phyloP scores from a whole-genome alignment of 2,797 vertebrate species.

The Mormyrus proboscirostris region DNA sequence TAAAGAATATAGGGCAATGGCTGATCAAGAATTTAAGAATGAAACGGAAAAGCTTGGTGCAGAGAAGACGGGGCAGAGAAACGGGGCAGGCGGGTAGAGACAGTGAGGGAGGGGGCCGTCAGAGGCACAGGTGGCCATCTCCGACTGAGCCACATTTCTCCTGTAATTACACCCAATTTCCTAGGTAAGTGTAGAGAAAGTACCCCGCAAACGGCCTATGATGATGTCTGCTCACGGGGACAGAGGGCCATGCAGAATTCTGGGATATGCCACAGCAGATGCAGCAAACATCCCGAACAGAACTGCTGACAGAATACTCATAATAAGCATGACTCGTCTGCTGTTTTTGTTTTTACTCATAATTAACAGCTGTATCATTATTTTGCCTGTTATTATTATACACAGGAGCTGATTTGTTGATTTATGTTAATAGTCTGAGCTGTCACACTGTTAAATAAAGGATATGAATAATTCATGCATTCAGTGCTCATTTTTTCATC shows the following conservation, averaged over 20 bases:
- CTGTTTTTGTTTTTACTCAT: background rate
- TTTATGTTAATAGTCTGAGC: background rate
- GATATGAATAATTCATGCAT: conserved; percentile 1
- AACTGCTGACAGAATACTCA: background rate
- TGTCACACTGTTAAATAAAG: background rate
- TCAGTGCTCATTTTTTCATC: background rate
- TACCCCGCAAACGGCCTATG: background rate
- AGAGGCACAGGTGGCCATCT: background rate
- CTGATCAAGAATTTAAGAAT: background rate
- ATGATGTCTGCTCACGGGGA: background rate
- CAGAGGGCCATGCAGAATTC: background rate
- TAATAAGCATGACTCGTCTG: background rate
- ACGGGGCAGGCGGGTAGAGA: background rate
- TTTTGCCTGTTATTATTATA: background rate
- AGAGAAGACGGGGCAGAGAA: background rate
- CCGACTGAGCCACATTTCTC: background rate
- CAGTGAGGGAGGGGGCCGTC: background rate
- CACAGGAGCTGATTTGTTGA: background rate
- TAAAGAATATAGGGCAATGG: background rate
- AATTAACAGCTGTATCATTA: background rate
- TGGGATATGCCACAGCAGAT: background rate
- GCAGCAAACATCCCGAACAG: background rate
- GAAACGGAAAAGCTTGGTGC: background rate
- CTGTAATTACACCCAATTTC: background rate
- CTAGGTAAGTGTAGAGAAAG: background rate